Evolutionary conservation across 2,797 vertebrate species (phyloP), one percentile per base, ranked within the genome.

Genomic region (Steatocranus sp.): DNA sequence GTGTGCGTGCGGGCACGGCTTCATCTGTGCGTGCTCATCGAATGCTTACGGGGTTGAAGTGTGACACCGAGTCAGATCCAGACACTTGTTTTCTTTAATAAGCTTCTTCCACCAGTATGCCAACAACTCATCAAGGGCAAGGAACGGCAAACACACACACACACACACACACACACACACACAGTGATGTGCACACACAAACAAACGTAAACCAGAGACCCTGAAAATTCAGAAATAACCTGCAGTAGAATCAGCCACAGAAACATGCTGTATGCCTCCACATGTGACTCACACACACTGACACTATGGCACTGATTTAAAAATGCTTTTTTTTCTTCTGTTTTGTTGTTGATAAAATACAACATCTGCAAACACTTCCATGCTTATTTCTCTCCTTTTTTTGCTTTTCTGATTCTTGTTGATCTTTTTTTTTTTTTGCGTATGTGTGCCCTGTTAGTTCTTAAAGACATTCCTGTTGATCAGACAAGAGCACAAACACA

Each of bases 1-100:
- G 27, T 27, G 66, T 23, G 49, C 6, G 23, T 18, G 58, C 30
- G 75, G 43, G 73, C 49, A 66, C 20, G 79, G 25, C 75, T 82
- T 77, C 78, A 78, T 81, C 41, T 83, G 85, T 15, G 66, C 54
- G 17, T 70, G 75, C 75, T 90, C 86, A 80, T 76, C 89, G 89
- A 90, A 87, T 49, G 84, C 87, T 75, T 90, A 88, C 82, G 56
- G 70, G 82, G 83, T 88, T 90, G 89, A 93, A 88, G 92, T 88
- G 87, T 92, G 93, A 93, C 92, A 92, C 75, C 63, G 78, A 87
- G 91, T 90, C 82, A 90, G 85, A 89, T 88, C 79, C 74, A 87
- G 82, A 92, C 92, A 83, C 88, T 90, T 93, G 78, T 92, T 93
- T 88, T 75, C 85, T 90, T 88, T 88, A 94, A 93, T 90, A 94